Percentiles rank a stretch among this genome's conserved stretches.
These are phyloP conservation scores for Chloebia gouldiae DNA, from an alignment of 2,113 vertebrate genomes.

Conservation along the genomic window DNA sequence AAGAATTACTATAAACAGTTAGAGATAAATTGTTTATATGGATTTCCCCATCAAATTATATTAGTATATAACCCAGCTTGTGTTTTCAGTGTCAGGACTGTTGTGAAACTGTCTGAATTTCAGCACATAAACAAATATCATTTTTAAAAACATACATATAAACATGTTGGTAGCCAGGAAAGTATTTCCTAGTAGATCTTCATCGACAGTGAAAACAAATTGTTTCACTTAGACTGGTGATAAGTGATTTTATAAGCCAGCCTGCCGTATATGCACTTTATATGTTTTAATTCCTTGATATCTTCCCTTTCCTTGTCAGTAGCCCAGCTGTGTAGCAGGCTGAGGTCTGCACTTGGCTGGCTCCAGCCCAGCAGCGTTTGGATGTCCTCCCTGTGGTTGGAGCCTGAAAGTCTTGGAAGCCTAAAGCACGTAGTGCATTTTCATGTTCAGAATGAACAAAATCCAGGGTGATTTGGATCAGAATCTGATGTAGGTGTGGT, in stretches of 20 bases:
- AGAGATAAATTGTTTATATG: not conserved
- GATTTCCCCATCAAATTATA: not conserved
- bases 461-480: not conserved
- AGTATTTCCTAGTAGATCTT: not conserved
- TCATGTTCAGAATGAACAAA: not conserved
- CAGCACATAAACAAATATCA: not conserved
- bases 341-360: not conserved
- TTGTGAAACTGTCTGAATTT: not conserved
- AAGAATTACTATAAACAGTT: conserved; percentile 14
- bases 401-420: not conserved
- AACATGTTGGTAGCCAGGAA: not conserved
- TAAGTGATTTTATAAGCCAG: not conserved
- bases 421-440: not conserved
- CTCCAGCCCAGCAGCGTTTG: not conserved
- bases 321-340: not conserved
- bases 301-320: not conserved
- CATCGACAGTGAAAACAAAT: not conserved
- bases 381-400: not conserved
- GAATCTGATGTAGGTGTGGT: not conserved
- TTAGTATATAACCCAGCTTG: not conserved
- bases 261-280: not conserved
- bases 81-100: not conserved
- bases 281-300: not conserved
- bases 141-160: not conserved
- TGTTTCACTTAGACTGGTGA: not conserved